Evolutionary conservation across 2,113 vertebrate species (phyloP).

Genomic region (Monopterus albus): DNA sequence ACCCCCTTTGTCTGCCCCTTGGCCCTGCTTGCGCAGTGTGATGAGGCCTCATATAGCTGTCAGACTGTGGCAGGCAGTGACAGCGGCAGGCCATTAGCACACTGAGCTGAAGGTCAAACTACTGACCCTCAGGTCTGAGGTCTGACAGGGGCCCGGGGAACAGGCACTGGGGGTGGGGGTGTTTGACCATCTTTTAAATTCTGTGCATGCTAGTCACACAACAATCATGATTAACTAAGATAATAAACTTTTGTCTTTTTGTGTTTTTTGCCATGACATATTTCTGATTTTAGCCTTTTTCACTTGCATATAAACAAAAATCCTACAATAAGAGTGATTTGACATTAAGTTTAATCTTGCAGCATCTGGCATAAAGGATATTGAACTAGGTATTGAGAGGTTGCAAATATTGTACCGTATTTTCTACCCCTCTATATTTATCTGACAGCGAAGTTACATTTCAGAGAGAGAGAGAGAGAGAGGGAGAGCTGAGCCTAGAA

Average conservation of each 20-base stretch:
- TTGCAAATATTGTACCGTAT: no score
- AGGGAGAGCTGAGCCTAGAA: no score
- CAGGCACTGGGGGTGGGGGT: constrained; percentile 59
- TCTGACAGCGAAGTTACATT: no score
- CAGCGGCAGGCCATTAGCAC: constrained; percentile 76
- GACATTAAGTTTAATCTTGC: no score
- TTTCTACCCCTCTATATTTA: no score
- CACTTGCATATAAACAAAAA: constrained; percentile 12
- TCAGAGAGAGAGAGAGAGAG: no score
- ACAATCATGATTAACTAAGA: constrained; percentile 72
- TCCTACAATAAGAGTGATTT: no score
- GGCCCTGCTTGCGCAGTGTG: constrained; percentile 42
- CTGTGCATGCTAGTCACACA: constrained; percentile 58
- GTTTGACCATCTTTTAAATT: constrained; percentile 66
- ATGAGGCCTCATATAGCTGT: constrained; percentile 70
- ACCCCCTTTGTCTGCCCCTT: constrained; percentile 13
- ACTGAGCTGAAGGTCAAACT: constrained; percentile 69
- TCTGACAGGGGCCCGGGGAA: constrained; percentile 56
- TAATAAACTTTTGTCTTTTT: constrained; percentile 13
- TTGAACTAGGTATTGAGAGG: no score
- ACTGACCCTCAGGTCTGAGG: constrained; percentile 61
- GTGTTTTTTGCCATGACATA: constrained; percentile 23
- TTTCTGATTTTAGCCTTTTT: constrained; percentile 44
- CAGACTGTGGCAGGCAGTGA: constrained; percentile 66
- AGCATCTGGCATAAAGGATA: no score